Conservation (phyloP, 2,888 invertebrate genomes). For the Coleophora deauratella region DNA sequence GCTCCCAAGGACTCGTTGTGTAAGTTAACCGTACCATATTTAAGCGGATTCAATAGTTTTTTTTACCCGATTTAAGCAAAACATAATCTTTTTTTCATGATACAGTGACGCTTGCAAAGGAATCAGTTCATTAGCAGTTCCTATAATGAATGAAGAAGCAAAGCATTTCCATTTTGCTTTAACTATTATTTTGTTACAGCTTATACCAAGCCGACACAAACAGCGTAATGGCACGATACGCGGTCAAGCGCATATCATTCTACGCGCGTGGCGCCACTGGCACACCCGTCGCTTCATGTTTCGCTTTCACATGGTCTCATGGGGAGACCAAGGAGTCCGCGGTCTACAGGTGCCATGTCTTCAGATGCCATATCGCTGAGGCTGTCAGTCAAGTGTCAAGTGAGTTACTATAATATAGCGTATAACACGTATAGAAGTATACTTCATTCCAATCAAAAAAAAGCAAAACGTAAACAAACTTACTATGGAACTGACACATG, state of each 20-base stretch:
- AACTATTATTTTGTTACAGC: constrained; percentile 57
- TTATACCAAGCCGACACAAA: constrained; percentile 88
- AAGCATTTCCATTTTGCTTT: no score
- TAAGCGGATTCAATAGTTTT: no score
- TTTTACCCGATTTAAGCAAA: no score
- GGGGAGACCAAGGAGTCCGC: constrained; percentile 91
- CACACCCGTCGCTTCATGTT: constrained; percentile 91
- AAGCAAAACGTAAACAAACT: no score
- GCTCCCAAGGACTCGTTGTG: constrained; percentile 95
- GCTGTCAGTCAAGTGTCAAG: constrained; percentile 87
- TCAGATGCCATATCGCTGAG: constrained; percentile 95
- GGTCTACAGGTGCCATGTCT: constrained; percentile 97
- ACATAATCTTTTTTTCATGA: no score
- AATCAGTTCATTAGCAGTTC: no score
- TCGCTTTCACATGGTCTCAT: constrained; percentile 98
- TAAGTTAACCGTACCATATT: constrained; percentile 63
- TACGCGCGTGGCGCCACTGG: constrained; percentile 93
- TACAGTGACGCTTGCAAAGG: no score
- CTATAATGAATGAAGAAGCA: no score
- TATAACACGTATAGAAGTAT: no score
- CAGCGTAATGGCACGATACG: constrained; percentile 89
- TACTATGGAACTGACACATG: no score
- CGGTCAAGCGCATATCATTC: constrained; percentile 94
- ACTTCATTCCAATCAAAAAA: no score
- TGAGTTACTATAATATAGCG: constrained; percentile 54